Base-by-base conservation (phyloP, 2,113 vertebrate genomes). In the Anser cygnoides region DNA sequence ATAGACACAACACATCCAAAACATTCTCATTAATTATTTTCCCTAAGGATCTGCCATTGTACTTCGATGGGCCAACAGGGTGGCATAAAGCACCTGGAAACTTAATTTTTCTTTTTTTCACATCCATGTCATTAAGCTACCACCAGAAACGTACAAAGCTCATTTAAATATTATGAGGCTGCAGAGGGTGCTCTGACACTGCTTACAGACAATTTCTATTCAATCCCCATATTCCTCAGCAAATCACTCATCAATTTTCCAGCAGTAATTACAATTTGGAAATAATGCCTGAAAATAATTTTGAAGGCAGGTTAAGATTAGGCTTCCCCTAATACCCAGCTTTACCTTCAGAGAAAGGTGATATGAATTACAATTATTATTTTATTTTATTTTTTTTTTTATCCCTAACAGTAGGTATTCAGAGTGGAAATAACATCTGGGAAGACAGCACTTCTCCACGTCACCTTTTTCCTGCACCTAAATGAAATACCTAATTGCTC, bases 151-250 rank as follows among this genome's bases (percentile, higher is more conserved):
- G 13, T 46, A 87, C 37, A 94, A 84, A 90, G 23, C 84, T 96
- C 58, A 95, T 96, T 94, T 94, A 89, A 94, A 94, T 86, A 95
- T 92, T 85, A 95, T 44, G 66, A 87, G 80, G 90, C 83, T 97
- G 93, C 94, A 95, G 92, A 90, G 90, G 90, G 93, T 96, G 92
- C 93, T 96, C 76, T 80, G 90, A 87, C 79, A 96, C 73, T 2
- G 0, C 44, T 87, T 65, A 90, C 12, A 81, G 59, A 77, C 46
- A 74, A 28, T 66, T 89, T 58, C 57, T 84, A 39, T 61, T 63
- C 61, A 68, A 77, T 31, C 23, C 17, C 57, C 37, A 71, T 43
- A 85, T 50, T 78, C 22, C 19, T 85, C 31, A 82, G 39, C 33
- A 91, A 87, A 77, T 82, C 29, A 43, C 3, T 68, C 29, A 43